phyloP scores from a whole-genome alignment of 2,888 invertebrate species.

The Cynaeus angustus region DNA sequence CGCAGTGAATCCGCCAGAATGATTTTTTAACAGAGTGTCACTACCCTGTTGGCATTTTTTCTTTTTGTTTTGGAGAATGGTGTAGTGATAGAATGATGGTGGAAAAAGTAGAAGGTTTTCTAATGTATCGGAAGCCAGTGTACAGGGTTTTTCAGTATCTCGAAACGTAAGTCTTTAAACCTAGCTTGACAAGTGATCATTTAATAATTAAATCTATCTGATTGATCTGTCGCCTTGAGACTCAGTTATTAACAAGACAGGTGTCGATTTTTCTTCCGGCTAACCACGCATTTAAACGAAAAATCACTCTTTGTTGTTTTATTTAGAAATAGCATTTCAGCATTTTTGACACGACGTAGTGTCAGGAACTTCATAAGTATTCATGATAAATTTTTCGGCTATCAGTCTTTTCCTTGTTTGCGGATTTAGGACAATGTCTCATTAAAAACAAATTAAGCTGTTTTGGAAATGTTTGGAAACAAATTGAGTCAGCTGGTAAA shows the following conservation, averaged over 20 bases:
- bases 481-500: slow-evolving; percentile 13
- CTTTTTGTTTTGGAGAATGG: slow-evolving; percentile 46
- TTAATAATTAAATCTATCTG: slow-evolving; percentile 22
- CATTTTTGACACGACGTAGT: too few species aligned
- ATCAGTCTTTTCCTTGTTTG: too few species aligned
- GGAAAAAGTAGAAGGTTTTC: slow-evolving; percentile 86
- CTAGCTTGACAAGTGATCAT: slow-evolving; percentile 1
- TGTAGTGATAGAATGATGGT: slow-evolving; percentile 73
- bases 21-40: slow-evolving; percentile 21
- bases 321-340: too few species aligned
- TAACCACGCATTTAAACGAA: background rate
- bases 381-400: too few species aligned
- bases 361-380: too few species aligned
- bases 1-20: background rate
- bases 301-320: too few species aligned
- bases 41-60: slow-evolving; percentile 7
- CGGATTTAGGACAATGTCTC: too few species aligned
- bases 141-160: slow-evolving; percentile 89
- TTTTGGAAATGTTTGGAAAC: slow-evolving; percentile 14
- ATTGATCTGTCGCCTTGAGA: slow-evolving; percentile 27
- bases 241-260: slow-evolving; percentile 1
- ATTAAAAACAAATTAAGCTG: slow-evolving; percentile 14
- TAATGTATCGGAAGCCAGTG: slow-evolving; percentile 86
- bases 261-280: background rate
- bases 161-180: slow-evolving; percentile 81